phyloP scores from a whole-genome alignment of 2,888 invertebrate genomes.

The Phyto melanocephala region DNA sequence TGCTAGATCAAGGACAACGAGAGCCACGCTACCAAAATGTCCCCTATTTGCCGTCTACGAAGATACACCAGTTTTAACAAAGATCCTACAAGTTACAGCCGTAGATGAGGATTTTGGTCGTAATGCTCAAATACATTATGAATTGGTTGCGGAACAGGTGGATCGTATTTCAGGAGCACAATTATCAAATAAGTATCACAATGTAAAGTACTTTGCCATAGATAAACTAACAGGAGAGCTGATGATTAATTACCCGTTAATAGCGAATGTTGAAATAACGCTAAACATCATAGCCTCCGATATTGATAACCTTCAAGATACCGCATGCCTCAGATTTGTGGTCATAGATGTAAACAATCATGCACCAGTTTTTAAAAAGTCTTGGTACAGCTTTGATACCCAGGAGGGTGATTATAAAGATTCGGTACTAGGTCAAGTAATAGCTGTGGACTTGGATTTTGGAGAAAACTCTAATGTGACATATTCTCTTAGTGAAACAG shows the following conservation, averaged over 20 bases:
- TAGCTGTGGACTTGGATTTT: conserved; percentile 89
- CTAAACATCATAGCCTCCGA: conserved; percentile 88
- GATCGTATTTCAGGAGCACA: conserved; percentile 80
- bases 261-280: conserved; percentile 87
- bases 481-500: conserved; percentile 82
- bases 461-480: conserved; percentile 89
- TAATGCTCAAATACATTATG: conserved; percentile 86
- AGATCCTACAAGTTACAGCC: conserved; percentile 85
- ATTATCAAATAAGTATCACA: conserved; percentile 62
- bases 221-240: conserved; percentile 88
- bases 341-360: conserved; percentile 91
- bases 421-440: conserved; percentile 86
- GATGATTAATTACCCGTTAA: conserved; percentile 84
- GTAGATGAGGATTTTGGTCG: conserved; percentile 85
- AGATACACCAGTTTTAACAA: conserved; percentile 85
- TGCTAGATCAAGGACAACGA: conserved; percentile 67
- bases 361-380: conserved; percentile 88
- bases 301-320: conserved; percentile 86
- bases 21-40: conserved; percentile 68
- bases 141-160: conserved; percentile 84
- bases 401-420: conserved; percentile 88
- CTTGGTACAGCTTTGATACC: conserved; percentile 90
- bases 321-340: conserved; percentile 84
- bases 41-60: conserved; percentile 86
- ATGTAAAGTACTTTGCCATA: conserved; percentile 83